Percentiles rank a stretch among this genome's conserved stretches.
These are phyloP conservation scores for Hydrolagus affinis DNA, from an alignment of 2,113 vertebrate genomes.

Conservation along the genomic window DNA sequence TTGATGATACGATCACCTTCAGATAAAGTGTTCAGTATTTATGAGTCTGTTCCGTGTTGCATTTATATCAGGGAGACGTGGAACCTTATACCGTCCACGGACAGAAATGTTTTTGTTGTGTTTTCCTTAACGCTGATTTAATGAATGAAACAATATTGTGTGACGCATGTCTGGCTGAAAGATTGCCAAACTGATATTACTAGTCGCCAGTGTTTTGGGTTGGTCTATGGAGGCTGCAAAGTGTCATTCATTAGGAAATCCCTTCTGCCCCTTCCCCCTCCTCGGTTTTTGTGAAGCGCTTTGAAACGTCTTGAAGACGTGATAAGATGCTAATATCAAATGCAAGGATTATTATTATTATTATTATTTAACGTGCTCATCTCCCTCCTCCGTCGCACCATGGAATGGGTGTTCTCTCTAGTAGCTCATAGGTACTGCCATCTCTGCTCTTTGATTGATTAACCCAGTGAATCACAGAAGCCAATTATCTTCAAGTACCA, in stretches of 20 bases:
- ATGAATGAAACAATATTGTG: conserved; percentile 24
- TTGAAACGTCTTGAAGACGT: too few species aligned
- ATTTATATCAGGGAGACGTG: background rate
- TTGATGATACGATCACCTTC: background rate
- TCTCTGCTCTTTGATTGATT: too few species aligned
- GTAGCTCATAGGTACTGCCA: too few species aligned
- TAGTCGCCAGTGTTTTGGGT: conserved; percentile 29
- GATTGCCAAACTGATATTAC: conserved; percentile 15
- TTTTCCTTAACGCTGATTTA: conserved; percentile 31
- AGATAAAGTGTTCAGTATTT: background rate
- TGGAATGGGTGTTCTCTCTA: too few species aligned
- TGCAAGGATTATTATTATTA: too few species aligned
- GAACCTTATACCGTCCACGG: background rate
- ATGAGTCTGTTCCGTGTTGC: background rate
- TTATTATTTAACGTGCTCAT: too few species aligned
- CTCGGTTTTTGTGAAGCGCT: background rate
- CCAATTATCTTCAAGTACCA: too few species aligned
- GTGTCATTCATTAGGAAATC: background rate
- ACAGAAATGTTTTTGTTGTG: conserved; percentile 28
- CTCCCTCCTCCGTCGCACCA: too few species aligned
- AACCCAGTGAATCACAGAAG: too few species aligned
- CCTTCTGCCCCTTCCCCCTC: background rate
- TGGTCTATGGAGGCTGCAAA: conserved; percentile 30
- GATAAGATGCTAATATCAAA: too few species aligned
- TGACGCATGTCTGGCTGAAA: conserved; percentile 29